Conservation (phyloP, 2,113 vertebrate genomes). For the Daubentonia madagascariensis region DNA sequence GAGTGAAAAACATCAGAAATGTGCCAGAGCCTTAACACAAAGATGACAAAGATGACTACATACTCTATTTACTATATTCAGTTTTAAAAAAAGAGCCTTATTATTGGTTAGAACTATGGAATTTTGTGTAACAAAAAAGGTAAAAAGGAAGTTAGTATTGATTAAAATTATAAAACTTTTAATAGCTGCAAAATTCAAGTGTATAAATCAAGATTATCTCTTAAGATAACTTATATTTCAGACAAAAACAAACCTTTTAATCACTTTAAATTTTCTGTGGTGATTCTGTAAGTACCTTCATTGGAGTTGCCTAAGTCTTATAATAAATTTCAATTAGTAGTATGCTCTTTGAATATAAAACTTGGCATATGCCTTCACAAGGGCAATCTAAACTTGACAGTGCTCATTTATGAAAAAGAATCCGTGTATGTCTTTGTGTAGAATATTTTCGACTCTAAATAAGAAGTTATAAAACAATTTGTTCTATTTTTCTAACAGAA, state of each 20-base stretch:
- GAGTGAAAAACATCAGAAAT: constrained; percentile 37
- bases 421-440: neutral
- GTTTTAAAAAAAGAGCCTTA: neutral
- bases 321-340: neutral
- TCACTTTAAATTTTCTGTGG: neutral
- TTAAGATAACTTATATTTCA: neutral
- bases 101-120: neutral
- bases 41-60: neutral
- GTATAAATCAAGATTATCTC: neutral
- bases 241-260: neutral
- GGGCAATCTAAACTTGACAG: neutral
- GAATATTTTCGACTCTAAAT: neutral
- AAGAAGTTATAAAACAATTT: constrained; percentile 30
- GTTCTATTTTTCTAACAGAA: neutral
- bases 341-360: constrained; percentile 36
- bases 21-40: neutral
- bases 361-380: constrained; percentile 17
- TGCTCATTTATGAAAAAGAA: neutral
- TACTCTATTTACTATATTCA: neutral
- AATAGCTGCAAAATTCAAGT: neutral
- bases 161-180: neutral
- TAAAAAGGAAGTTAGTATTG: neutral
- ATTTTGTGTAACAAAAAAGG: neutral
- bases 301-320: neutral
- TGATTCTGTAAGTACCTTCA: neutral